Base-by-base conservation (phyloP, 2,888 invertebrate species). In the Corbicula japonica region DNA sequence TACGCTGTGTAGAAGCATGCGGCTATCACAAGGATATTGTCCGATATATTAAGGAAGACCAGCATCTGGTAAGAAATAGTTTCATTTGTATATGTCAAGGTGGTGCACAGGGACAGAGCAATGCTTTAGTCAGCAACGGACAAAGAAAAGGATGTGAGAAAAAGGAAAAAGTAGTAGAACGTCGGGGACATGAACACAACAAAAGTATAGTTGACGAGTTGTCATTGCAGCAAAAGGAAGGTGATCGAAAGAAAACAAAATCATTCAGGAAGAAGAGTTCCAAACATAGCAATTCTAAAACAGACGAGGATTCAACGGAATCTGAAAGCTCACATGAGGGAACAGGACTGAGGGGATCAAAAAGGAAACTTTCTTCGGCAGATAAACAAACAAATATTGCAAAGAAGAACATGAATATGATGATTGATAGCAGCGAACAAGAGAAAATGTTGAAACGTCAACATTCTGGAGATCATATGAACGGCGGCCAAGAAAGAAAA, bases 1-100 rank as follows among this genome's bases (percentile, higher is more conserved):
- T n/a, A n/a, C n/a, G n/a, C n/a, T n/a, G n/a, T n/a, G n/a, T n/a
- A n/a, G n/a, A 54, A 32, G 10, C 54, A 8, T 54, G 30, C 30
- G 54, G 54, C 3, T 54, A 54, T 30, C 54, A 54, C 3, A 30
- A 28, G 18, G 54, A 54, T 23, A 54, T 54, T 54, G 54, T 30
- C 1, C n/a, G 30, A 54, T 32, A 32, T 28, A 18, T 54, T 18
- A 28, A 54, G 1, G 54, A 30, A 30, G 54, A 54, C n/a, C 28
- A 5, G 3, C 2, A 54, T 12, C 5, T 3, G 15, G 30, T 18
- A 3, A 54, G 54, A 30, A 54, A 54, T 54, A 54, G 54, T 12
- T 54, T 54, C 15, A 15, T 54, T 12, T 54, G 54, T 23, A 54
- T 28, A 54, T 54, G 54, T 23, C 3, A 54, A 6, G 54, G 32